A percentile compares a stretch with the other conserved stretches of the same genome.
Evolutionary conservation across 2,888 invertebrate species (phyloP).

Genomic region (Sericinus montela): DNA sequence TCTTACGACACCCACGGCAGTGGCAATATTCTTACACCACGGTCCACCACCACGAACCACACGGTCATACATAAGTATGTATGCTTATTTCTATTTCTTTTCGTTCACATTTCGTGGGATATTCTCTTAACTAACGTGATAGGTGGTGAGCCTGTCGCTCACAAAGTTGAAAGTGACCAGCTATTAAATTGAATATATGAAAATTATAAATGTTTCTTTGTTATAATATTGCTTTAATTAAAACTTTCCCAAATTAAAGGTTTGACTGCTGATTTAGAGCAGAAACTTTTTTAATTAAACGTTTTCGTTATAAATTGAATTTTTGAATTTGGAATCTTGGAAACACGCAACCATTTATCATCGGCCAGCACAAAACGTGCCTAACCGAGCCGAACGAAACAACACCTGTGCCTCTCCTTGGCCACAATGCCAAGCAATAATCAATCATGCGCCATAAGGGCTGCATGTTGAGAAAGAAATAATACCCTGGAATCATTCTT

Average conservation of each 20-base stretch:
- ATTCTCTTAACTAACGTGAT: no score
- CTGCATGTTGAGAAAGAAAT: constrained; percentile 38
- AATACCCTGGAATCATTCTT: constrained; percentile 40
- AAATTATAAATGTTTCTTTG: no score
- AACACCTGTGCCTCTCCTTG: constrained; percentile 8
- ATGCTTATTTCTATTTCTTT: no score
- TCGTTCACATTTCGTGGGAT: no score
- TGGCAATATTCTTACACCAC: no score
- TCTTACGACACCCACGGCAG: no score
- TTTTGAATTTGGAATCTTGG: constrained; percentile 2
- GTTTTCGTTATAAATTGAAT: background rate
- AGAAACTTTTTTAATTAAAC: constrained; percentile 9
- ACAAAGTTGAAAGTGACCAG: no score
- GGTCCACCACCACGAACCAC: no score
- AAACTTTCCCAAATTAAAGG: background rate
- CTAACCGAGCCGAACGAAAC: constrained; percentile 1
- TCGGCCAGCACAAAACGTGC: background rate
- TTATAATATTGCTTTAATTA: background rate
- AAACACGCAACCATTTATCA: constrained; percentile 10
- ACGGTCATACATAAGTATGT: no score
- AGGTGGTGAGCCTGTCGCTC: no score
- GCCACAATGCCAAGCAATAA: constrained; percentile 25
- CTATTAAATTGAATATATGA: no score
- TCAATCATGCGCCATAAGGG: constrained; percentile 48
- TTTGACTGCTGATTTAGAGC: background rate